Evolutionary conservation across 2,113 vertebrate species (phyloP), one percentile per base, ranked within the genome.

Genomic region (Salvelinus sp.): DNA sequence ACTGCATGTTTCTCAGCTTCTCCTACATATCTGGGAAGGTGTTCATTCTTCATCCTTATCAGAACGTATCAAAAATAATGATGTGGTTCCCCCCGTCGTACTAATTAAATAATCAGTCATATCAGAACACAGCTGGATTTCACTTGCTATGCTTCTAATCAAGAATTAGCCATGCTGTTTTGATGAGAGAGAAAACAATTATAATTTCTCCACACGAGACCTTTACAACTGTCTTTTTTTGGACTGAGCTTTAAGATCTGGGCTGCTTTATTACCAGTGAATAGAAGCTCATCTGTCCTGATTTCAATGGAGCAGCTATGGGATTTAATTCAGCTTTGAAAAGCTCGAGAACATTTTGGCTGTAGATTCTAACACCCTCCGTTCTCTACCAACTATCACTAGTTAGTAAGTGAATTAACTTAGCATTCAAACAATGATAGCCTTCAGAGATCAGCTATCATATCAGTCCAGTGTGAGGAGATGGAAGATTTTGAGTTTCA

Each of bases 321-420:
- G n/a, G 48, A 74, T 74, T 66, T 58, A 62, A 60, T 69, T 14
- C 18, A 20, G 48, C 74, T 38, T 58, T 76, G n/a, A 76, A 62
- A 58, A 33, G 54, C 69, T 71, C 9, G 4, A 54, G n/a, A 27
- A 54, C 12, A 60, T 22, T 22, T n/a, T 22, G 58, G 5, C 58
- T 22, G 58, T n/a, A 62, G 20, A 62, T 9, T n/a, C n/a, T 60
- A n/a, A 60, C 1, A 22, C 58, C 58, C 20, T 62, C 58, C 58
- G 23, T 62, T 62, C 58, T 22, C 18, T 10, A 22, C 58, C 6
- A 60, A n/a, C 58, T 20, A 60, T 9, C 9, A 10, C 58, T 62
- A 62, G 58, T 23, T 54, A 62, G 58, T 62, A 62, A 62, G 58
- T 62, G 58, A 22, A 62, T 23, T 23, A 62, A 22, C 20, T 62